Evolutionary conservation across 2,888 invertebrate species (phyloP).

Genomic region (Ceramica pisi): DNA sequence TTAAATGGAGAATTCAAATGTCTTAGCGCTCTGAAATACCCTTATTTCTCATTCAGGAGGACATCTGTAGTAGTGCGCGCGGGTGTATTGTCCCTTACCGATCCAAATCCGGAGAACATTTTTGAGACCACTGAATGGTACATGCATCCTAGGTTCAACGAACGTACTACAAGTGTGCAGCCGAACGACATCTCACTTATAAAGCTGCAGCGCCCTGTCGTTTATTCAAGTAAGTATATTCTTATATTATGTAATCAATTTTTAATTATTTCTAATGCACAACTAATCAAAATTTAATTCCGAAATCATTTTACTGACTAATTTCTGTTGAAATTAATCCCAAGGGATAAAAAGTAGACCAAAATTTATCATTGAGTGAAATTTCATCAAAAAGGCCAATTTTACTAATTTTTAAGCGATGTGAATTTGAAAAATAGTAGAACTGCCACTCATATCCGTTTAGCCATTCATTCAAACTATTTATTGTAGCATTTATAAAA

Average conservation of each 20-base stretch:
- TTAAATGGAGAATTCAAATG: background rate
- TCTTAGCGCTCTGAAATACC: background rate
- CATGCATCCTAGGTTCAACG: background rate
- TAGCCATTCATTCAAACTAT: too few relatives aligned
- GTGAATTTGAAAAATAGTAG: too few relatives aligned
- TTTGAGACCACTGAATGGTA: background rate
- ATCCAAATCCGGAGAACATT: background rate
- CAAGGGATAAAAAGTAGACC: too few relatives aligned
- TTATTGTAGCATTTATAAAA: too few relatives aligned
- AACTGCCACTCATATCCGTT: too few relatives aligned
- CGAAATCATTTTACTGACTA: too few relatives aligned
- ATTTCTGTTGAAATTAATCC: too few relatives aligned
- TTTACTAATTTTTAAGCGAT: too few relatives aligned
- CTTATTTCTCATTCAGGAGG: background rate
- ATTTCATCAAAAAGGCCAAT: too few relatives aligned
- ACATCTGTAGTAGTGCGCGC: background rate
- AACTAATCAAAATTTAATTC: too few relatives aligned
- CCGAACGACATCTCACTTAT: background rate
- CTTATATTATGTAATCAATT: background rate
- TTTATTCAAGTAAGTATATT: background rate
- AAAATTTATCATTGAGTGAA: too few relatives aligned
- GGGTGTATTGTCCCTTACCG: background rate
- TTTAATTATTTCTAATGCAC: too few relatives aligned
- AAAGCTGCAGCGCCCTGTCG: slow-evolving; percentile 1
- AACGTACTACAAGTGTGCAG: background rate